These are phyloP conservation scores for Antechinus flavipes DNA, from an alignment of 2,113 vertebrate genomes.

Conservation along the genomic window DNA sequence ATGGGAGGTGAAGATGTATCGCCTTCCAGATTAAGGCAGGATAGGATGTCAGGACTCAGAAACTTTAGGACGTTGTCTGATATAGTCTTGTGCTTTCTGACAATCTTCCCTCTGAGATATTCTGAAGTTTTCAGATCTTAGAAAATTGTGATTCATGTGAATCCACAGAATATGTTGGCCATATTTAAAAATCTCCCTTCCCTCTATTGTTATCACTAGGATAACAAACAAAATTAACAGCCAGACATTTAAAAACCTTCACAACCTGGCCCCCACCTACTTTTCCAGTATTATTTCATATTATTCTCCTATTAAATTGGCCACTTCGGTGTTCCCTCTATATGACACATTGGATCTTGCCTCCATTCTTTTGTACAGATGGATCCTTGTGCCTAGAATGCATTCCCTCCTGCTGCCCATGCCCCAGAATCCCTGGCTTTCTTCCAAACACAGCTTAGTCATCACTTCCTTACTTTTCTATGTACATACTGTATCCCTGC, in stretches of 20 bases:
- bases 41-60: neutral
- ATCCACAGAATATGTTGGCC: neutral
- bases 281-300: neutral
- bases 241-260: neutral
- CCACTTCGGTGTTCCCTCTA: neutral
- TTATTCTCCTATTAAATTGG: neutral
- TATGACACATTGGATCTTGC: neutral
- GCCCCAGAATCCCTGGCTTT: neutral
- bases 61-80: neutral
- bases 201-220: neutral
- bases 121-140: neutral
- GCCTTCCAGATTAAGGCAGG: neutral
- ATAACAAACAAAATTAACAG: neutral
- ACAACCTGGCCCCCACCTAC: neutral
- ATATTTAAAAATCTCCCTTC: neutral
- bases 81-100: neutral
- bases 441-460: neutral
- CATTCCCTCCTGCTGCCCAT: neutral
- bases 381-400: neutral
- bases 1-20: neutral
- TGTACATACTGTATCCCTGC: neutral
- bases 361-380: neutral
- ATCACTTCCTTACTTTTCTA: neutral
- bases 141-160: neutral
- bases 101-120: neutral